These are phyloP conservation scores for Nemopilema nomurai DNA, from an alignment of 30 jellyfish, hydroid and myxozoan species.

Conservation along the genomic window DNA sequence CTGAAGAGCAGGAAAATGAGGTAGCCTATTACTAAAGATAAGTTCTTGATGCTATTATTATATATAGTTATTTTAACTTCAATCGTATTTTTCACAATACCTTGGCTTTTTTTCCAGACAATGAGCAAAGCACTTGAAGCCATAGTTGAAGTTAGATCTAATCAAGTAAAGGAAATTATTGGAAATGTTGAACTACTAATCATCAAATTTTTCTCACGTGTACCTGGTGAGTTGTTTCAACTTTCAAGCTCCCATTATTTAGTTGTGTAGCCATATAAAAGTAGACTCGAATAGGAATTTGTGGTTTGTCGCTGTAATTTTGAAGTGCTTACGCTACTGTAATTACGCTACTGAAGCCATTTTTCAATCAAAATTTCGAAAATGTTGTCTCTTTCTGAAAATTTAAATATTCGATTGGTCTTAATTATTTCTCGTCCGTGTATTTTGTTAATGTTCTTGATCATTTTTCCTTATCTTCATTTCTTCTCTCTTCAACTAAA, in stretches of 20 bases:
- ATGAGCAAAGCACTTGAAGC: not conserved
- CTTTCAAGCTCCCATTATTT: not conserved
- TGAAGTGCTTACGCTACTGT: no score
- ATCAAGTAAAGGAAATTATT: conserved; percentile 15
- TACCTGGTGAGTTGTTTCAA: not conserved
- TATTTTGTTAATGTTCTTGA: no score
- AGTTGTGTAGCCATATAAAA: not conserved
- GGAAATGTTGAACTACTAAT: conserved; percentile 16
- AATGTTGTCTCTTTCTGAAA: no score
- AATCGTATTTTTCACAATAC: no score
- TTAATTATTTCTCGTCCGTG: no score
- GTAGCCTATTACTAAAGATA: not conserved
- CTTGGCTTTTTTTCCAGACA: conserved; percentile 6
- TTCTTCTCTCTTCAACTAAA: no score
- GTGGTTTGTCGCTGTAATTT: no score
- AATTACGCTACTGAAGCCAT: no score
- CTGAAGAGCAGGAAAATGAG: conserved; percentile 22
- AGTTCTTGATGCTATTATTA: not conserved
- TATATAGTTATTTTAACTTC: not conserved
- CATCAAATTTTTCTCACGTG: conserved; percentile 25
- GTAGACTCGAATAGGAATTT: no score
- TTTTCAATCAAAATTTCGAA: no score
- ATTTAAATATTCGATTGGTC: no score
- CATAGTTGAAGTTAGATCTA: conserved; percentile 11
- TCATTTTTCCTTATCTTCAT: no score